phyloP scores from a whole-genome alignment of 92 coral and sea anemone genomes.

The Umimayanthus kanabou region DNA sequence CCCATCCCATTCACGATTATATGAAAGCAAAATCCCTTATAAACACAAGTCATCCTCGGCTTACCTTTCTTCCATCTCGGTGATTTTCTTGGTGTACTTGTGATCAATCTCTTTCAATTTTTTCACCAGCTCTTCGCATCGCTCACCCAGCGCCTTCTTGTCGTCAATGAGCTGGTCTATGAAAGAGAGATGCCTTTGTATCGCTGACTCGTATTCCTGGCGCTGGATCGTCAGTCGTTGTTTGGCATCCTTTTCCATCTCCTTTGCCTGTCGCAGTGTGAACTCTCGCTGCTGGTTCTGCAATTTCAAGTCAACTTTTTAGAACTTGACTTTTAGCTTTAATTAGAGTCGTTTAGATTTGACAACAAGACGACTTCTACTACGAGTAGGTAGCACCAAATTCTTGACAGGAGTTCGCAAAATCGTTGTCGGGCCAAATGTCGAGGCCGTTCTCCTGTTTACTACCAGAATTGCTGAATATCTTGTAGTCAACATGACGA shows the following conservation, averaged over 20 bases:
- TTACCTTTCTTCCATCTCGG: conserved; percentile 83
- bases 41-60: too few relatives aligned
- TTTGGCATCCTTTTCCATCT: conserved; percentile 92
- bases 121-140: conserved; percentile 93
- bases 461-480: too few relatives aligned
- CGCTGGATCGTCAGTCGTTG: conserved; percentile 85
- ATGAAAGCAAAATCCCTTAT: too few relatives aligned
- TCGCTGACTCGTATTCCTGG: conserved; percentile 95
- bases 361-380: too few relatives aligned
- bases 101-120: conserved; percentile 92
- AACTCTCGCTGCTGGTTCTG: conserved; percentile 98
- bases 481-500: too few relatives aligned
- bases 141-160: conserved; percentile 90
- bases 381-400: too few relatives aligned
- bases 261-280: conserved; percentile 91
- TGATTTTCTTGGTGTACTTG: conserved; percentile 89
- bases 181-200: conserved; percentile 94
- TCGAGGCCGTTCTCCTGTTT: too few relatives aligned
- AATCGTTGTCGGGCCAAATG: too few relatives aligned
- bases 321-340: too few relatives aligned
- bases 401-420: too few relatives aligned
- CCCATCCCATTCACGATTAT: too few relatives aligned
- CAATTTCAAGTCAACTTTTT: not conserved
- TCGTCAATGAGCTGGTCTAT: conserved; percentile 98
- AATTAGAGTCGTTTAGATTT: too few relatives aligned